Percentiles rank a stretch among this genome's conserved stretches.
Conservation (phyloP, 2,888 invertebrate genomes). For the Ophion obscuratus region DNA sequence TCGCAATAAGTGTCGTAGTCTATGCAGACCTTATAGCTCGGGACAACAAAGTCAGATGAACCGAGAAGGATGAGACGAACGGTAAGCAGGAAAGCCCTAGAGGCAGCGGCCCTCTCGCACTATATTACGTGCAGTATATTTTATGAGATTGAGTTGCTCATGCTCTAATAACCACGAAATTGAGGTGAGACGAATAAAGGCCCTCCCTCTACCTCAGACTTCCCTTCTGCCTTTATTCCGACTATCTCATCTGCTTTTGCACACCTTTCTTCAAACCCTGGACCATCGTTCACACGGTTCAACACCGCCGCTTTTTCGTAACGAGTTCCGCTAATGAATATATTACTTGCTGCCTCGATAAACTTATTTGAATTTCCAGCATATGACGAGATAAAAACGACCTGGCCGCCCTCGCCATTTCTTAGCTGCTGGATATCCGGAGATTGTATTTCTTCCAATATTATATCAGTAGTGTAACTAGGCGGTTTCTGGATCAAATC, state of each 20-base stretch:
- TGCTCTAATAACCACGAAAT: conserved; percentile 67
- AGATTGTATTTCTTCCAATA: background rate
- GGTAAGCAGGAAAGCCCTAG: conserved; percentile 14
- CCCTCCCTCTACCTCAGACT: background rate
- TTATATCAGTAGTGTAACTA: too few relatives aligned
- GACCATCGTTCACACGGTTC: conserved; percentile 28
- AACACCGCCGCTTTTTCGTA: conserved; percentile 48
- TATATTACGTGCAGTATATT: conserved; percentile 66
- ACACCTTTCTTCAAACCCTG: conserved; percentile 14
- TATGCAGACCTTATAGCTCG: too few relatives aligned
- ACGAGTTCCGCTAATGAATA: conserved; percentile 66
- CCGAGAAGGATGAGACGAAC: conserved; percentile 33
- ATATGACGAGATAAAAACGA: conserved; percentile 41
- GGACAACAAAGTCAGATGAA: too few relatives aligned
- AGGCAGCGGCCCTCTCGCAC: conserved; percentile 57
- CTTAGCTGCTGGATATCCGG: conserved; percentile 29
- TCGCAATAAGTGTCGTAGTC: too few relatives aligned
- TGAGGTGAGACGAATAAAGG: conserved; percentile 59
- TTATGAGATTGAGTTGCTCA: conserved; percentile 65
- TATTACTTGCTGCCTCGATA: conserved; percentile 60
- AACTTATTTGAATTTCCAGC: conserved; percentile 54
- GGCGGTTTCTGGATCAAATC: too few relatives aligned
- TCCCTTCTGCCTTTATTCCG: background rate
- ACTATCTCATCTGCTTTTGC: background rate
- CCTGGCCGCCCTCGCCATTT: background rate